phyloP scores from a whole-genome alignment of 2,113 vertebrate genomes.

The Lathamus discolor region DNA sequence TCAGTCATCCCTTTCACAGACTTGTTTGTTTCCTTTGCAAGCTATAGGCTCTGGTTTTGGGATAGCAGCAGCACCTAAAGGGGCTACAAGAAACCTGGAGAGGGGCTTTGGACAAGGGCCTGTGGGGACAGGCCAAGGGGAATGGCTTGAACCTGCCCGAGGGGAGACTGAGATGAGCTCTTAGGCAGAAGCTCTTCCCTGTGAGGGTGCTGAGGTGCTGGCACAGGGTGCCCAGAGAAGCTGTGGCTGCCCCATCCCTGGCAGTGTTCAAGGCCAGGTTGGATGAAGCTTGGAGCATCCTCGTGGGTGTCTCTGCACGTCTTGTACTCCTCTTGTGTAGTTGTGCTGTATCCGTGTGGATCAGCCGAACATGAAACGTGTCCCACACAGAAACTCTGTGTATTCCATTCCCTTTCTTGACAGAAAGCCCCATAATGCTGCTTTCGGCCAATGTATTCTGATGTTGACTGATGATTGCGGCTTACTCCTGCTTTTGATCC shows the following conservation, averaged over 20 bases:
- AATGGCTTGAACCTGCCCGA: neutral
- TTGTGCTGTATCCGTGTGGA: rapidly evolving
- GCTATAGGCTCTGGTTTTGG: neutral
- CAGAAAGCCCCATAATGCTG: neutral
- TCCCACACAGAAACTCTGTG: neutral
- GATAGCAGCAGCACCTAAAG: neutral
- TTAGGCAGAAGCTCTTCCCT: too few relatives aligned
- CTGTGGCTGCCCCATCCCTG: neutral
- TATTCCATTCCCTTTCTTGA: neutral
- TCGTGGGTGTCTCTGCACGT: neutral
- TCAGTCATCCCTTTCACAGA: neutral
- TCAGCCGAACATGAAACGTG: neutral
- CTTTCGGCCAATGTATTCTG: neutral
- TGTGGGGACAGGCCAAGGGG: neutral
- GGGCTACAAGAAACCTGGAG: neutral
- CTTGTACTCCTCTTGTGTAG: neutral
- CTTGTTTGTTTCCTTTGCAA: neutral
- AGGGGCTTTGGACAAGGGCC: neutral
- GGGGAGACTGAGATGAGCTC: neutral
- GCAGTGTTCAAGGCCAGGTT: neutral
- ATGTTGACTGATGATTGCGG: constrained; percentile 20
- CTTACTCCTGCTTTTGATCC: constrained; percentile 23
- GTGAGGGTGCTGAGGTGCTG: too few relatives aligned
- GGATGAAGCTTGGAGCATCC: neutral
- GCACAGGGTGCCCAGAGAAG: neutral